phyloP scores from a whole-genome alignment of 2,888 invertebrate species.

The Heterodera filipjevi region DNA sequence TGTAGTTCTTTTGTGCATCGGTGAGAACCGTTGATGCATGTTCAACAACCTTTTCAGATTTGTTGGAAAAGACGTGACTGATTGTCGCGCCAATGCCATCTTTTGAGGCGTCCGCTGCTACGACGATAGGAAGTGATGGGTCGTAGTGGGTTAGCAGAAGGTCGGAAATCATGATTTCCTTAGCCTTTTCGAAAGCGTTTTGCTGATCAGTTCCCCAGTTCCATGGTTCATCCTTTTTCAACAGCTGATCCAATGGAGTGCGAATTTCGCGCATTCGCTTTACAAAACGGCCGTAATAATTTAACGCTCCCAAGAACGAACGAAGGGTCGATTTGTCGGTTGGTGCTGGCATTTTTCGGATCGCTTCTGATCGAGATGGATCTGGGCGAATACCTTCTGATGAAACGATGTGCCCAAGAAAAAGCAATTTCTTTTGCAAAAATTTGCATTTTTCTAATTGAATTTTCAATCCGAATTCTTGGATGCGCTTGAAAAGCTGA shows the following conservation, averaged over 20 bases:
- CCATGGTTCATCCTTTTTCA: constrained; percentile 34
- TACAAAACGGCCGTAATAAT: constrained; percentile 36
- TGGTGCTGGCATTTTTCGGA: constrained; percentile 39
- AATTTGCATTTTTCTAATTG: constrained; percentile 36
- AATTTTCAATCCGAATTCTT: constrained; percentile 36
- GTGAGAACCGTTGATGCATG: constrained; percentile 43
- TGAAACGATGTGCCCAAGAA: constrained; percentile 41
- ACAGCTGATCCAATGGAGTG: constrained; percentile 38
- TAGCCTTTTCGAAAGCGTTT: constrained; percentile 41
- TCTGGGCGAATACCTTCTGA: constrained; percentile 41
- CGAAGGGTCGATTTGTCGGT: constrained; percentile 29
- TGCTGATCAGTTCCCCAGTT: constrained; percentile 35
- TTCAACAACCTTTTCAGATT: constrained; percentile 48
- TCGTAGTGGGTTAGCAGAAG: constrained; percentile 60
- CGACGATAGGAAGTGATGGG: constrained; percentile 51
- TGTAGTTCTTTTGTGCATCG: constrained; percentile 43
- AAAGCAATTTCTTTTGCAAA: background rate
- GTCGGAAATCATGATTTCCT: constrained; percentile 47
- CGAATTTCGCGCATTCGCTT: constrained; percentile 27
- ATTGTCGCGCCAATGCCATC: constrained; percentile 60
- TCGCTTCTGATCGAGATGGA: constrained; percentile 45
- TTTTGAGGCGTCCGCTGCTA: constrained; percentile 66
- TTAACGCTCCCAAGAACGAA: constrained; percentile 41
- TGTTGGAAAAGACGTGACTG: constrained; percentile 49
- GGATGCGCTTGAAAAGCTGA: constrained; percentile 26